Evolutionary conservation across 2,113 vertebrate species (phyloP).

Genomic region (Paramormyrops kingsleyae): DNA sequence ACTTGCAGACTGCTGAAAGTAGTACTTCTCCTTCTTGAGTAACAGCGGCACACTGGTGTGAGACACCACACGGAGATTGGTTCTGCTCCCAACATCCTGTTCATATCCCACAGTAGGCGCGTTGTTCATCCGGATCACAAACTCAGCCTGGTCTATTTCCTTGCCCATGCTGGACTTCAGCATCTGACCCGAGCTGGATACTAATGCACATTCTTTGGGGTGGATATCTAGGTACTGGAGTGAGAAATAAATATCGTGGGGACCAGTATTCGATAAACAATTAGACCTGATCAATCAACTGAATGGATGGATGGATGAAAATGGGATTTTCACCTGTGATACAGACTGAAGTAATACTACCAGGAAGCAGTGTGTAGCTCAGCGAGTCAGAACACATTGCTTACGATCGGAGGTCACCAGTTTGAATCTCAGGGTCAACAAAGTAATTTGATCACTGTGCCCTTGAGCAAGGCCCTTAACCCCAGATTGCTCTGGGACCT

Average conservation of each 20-base stretch:
- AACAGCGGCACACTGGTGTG: constrained; percentile 85
- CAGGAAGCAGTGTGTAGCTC: neutral
- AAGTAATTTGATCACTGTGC: neutral
- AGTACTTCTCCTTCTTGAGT: constrained; percentile 69
- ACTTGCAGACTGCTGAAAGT: constrained; percentile 67
- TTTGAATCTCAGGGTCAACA: neutral
- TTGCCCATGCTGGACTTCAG: constrained; percentile 63
- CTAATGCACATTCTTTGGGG: constrained; percentile 73
- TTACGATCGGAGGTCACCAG: neutral
- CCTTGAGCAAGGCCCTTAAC: neutral
- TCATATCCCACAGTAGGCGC: constrained; percentile 77
- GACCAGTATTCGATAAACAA: neutral
- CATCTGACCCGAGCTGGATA: constrained; percentile 96
- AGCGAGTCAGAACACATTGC: neutral
- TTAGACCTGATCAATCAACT: neutral
- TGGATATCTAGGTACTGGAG: constrained; percentile 44
- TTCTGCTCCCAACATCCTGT: constrained; percentile 73
- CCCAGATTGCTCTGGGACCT: neutral
- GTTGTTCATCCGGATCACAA: constrained; percentile 89
- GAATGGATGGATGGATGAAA: neutral
- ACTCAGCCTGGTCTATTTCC: constrained; percentile 70
- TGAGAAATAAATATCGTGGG: neutral
- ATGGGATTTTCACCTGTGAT: neutral
- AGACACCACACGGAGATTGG: constrained; percentile 76
- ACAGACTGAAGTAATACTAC: neutral